Evolutionary conservation across 2,888 invertebrate genomes (phyloP), one percentile per base, ranked within the genome.

Genomic region (Dioctria rufipes): DNA sequence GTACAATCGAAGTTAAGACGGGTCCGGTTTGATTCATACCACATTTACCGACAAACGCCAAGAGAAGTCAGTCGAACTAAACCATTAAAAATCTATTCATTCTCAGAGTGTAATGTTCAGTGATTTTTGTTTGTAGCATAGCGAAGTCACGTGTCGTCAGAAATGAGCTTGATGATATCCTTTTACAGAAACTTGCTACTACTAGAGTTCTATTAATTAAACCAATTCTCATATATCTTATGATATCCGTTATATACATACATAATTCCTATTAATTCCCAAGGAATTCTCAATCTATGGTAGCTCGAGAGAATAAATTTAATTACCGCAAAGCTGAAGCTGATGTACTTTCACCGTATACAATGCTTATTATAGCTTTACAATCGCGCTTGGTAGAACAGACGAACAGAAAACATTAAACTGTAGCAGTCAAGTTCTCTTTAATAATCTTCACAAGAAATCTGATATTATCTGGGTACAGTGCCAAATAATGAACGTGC

Each of bases 401-500:
- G 25, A 2, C 42, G 65, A 6, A 5, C 40, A 67, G 49, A 46
- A 13, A 42, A 42, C 25, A 67, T 67, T 43, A 67, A 67, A 67
- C 46, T 67, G 46, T 43, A 67, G 46, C 43, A 67, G 67, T 13
- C 8, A n/a, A 11, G 67, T 42, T 46, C 46, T 25, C 25, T 25
- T 25, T 67, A 67, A 67, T 67, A 67, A 67, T 67, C 67, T 67
- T 46, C 46, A 43, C 67, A 67, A 43, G 67, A 67, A 67, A 67
- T 67, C 67, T 43, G 25, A 67, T 46, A 67, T 67, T 43, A 67
- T 43, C 25, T 25, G 46, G 67, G 13, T 67, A 25, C 25, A 67
- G 67, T 67, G 67, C 67, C 67, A 46, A 67, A 67, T 67, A 67
- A 67, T 67, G 49, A 67, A 67, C 67, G 67, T 67, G 67, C 42